Percentiles rank a stretch among this genome's conserved stretches.
Conservation (phyloP, 2,888 invertebrate genomes). For the Boloria selene region DNA sequence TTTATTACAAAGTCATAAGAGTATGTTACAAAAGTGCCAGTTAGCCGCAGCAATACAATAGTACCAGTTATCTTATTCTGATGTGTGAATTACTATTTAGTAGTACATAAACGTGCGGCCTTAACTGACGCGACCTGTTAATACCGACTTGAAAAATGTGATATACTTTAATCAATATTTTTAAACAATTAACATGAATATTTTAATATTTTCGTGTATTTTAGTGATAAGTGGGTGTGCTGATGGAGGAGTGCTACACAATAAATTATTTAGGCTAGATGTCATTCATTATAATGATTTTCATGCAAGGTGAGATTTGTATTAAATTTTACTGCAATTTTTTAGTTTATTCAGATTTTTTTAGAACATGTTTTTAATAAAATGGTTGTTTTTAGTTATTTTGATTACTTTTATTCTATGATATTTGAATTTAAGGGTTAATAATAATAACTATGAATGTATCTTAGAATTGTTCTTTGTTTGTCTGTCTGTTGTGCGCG, state of each 20-base stretch:
- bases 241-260: constrained; percentile 27
- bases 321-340: neutral
- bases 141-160: constrained; percentile 20
- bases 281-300: constrained; percentile 83
- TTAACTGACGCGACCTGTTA: constrained; percentile 28
- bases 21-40: neutral
- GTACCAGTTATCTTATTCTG: constrained; percentile 11
- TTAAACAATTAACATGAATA: neutral
- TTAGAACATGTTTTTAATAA: neutral
- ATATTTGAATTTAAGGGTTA: too few relatives aligned
- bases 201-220: constrained; percentile 2
- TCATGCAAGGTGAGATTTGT: constrained; percentile 72
- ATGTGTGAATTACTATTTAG: constrained; percentile 27
- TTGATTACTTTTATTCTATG: too few relatives aligned
- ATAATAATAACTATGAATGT: too few relatives aligned
- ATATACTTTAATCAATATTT: constrained; percentile 1
- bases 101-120: constrained; percentile 36
- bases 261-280: constrained; percentile 72
- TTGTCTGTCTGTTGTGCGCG: too few relatives aligned
- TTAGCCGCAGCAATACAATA: neutral
- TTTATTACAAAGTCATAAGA: constrained; percentile 20
- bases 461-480: too few relatives aligned
- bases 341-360: neutral
- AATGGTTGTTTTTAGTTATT: too few relatives aligned
- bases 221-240: constrained; percentile 21